These are phyloP conservation scores for Alviniconcha strummeri DNA, from an alignment of 2,888 invertebrate genomes.

Conservation along the genomic window DNA sequence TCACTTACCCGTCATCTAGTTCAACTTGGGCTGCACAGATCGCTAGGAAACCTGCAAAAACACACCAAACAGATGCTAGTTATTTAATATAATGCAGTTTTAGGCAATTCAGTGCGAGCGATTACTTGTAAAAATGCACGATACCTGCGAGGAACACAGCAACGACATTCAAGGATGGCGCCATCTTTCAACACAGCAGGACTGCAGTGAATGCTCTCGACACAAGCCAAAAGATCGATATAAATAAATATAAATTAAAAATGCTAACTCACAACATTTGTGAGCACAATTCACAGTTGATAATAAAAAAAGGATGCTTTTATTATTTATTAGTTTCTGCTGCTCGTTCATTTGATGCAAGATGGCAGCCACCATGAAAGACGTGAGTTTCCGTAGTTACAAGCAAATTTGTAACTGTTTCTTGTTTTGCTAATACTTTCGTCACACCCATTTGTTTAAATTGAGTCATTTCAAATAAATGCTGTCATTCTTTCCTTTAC, in stretches of 20 bases:
- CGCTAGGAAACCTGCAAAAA: constrained; percentile 45
- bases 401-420: background rate
- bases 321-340: no score
- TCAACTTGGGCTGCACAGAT: constrained; percentile 80
- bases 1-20: constrained; percentile 79
- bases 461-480: no score
- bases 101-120: no score
- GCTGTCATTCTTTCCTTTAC: no score
- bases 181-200: constrained; percentile 55
- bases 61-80: constrained; percentile 21
- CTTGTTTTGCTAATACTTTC: background rate
- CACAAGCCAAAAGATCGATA: no score
- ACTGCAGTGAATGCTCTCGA: constrained; percentile 28
- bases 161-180: constrained; percentile 48
- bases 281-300: no score
- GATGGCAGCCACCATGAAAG: constrained; percentile 34
- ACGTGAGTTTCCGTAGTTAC: constrained; percentile 32
- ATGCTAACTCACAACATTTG: no score
- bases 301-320: no score
- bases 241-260: no score
- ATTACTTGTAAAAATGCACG: background rate
- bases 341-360: background rate
- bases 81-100: background rate
- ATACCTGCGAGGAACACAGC: constrained; percentile 12
- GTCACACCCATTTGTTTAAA: background rate